These are phyloP conservation scores for Reticulitermes speratus DNA, from an alignment of 1,140 invertebrate species.

Conservation along the genomic window DNA sequence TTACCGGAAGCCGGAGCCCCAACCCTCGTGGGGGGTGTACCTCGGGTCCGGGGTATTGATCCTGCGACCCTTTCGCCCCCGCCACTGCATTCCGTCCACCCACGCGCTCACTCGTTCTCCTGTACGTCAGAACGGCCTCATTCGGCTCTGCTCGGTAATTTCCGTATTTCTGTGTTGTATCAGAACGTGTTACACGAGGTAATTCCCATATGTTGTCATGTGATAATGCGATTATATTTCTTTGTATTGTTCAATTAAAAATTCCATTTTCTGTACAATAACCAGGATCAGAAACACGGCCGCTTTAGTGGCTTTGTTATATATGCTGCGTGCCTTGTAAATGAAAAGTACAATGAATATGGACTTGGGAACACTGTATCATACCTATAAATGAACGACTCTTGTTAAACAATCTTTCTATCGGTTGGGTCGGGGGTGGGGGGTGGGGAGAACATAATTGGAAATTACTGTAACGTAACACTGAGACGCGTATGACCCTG, in stretches of 20 bases:
- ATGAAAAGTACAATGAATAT: too few species aligned
- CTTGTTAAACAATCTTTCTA: too few species aligned
- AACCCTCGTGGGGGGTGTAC: neutral
- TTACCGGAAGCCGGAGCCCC: neutral
- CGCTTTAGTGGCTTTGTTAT: too few species aligned
- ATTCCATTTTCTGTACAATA: neutral
- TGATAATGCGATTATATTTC: conserved; percentile 7
- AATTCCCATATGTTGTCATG: neutral
- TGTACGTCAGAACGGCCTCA: neutral
- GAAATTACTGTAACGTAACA: too few species aligned
- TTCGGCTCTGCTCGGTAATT: neutral
- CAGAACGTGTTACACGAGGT: conserved; percentile 14
- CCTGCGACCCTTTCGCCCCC: neutral
- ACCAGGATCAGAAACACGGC: neutral
- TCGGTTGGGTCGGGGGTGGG: too few species aligned
- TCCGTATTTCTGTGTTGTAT: neutral
- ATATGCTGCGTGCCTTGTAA: too few species aligned
- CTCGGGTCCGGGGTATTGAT: conserved; percentile 9
- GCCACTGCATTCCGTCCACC: neutral
- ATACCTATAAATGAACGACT: too few species aligned
- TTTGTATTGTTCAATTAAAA: conserved; percentile 17
- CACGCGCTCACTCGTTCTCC: neutral
- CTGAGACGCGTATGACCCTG: too few species aligned
- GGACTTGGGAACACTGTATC: too few species aligned
- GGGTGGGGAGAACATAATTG: too few species aligned